Evolutionary conservation across 2,113 vertebrate genomes (phyloP).

Genomic region (Mohoua ochrocephala): DNA sequence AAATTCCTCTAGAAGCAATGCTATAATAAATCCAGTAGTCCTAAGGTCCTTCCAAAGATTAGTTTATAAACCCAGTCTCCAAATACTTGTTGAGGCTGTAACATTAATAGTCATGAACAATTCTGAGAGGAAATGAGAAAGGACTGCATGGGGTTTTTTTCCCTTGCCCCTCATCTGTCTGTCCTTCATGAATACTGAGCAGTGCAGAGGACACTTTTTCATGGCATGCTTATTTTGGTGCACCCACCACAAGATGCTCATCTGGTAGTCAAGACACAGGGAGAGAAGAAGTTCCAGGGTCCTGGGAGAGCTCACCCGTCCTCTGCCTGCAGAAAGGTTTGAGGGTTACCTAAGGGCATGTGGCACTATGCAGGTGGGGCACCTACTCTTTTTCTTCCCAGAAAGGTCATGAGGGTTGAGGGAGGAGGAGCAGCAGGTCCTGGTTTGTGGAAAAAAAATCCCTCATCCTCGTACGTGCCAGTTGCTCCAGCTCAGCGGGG

Average conservation of each 20-base stretch:
- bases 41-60: neutral
- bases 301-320: neutral
- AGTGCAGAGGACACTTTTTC: neutral
- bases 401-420: neutral
- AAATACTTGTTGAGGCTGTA: neutral
- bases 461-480: neutral
- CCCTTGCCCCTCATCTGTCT: neutral
- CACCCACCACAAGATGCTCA: neutral
- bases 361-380: neutral
- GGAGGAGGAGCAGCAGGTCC: neutral
- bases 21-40: neutral
- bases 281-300: neutral
- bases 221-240: neutral
- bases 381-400: neutral
- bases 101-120: neutral
- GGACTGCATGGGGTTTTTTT: neutral
- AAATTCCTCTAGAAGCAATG: neutral
- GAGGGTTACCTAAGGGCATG: neutral
- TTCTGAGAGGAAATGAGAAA: neutral
- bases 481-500: neutral
- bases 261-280: neutral
- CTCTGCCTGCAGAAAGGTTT: neutral
- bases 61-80: neutral
- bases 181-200: neutral
- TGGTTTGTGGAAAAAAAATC: neutral